Conservation (phyloP, 2,888 invertebrate species). For the Glomeris marginata region DNA sequence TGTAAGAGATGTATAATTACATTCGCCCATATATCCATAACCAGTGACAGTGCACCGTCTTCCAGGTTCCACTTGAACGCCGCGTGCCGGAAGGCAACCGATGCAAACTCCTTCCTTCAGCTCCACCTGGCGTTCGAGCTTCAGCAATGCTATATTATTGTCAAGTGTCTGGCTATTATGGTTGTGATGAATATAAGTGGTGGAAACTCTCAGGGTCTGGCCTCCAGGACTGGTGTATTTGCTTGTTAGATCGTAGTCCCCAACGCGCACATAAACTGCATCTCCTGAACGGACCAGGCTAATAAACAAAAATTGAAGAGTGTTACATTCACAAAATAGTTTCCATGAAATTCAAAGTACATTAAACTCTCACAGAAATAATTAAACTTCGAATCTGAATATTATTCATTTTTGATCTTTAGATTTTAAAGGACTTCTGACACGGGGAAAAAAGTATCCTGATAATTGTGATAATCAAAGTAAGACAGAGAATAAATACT, state of each 20-base stretch:
- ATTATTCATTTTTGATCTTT: too few species aligned
- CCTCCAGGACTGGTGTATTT: slow-evolving; percentile 85
- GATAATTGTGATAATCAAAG: too few species aligned
- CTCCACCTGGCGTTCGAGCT: slow-evolving; percentile 75
- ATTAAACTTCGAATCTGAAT: neutral
- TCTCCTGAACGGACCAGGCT: slow-evolving; percentile 89
- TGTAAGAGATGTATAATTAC: slow-evolving; percentile 38
- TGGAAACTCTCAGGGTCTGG: slow-evolving; percentile 75
- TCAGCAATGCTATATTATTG: slow-evolving; percentile 82
- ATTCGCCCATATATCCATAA: slow-evolving; percentile 90
- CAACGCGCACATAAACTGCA: slow-evolving; percentile 81
- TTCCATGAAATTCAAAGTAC: too few species aligned
- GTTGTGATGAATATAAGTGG: slow-evolving; percentile 89
- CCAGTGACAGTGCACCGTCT: slow-evolving; percentile 86
- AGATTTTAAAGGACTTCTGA: too few species aligned
- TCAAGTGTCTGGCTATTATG: slow-evolving; percentile 88
- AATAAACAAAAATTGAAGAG: slow-evolving; percentile 3
- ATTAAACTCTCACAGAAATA: neutral
- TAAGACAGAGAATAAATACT: too few species aligned
- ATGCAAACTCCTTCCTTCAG: slow-evolving; percentile 69
- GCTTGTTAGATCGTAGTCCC: slow-evolving; percentile 77
- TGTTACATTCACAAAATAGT: too few species aligned
- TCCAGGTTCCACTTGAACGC: slow-evolving; percentile 65
- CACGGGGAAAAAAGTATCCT: too few species aligned
- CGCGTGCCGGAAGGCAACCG: slow-evolving; percentile 76